A percentile compares a stretch with the other conserved stretches of the same genome.
Conservation (phyloP, 2,888 invertebrate species). For the Embidobia sp. region DNA sequence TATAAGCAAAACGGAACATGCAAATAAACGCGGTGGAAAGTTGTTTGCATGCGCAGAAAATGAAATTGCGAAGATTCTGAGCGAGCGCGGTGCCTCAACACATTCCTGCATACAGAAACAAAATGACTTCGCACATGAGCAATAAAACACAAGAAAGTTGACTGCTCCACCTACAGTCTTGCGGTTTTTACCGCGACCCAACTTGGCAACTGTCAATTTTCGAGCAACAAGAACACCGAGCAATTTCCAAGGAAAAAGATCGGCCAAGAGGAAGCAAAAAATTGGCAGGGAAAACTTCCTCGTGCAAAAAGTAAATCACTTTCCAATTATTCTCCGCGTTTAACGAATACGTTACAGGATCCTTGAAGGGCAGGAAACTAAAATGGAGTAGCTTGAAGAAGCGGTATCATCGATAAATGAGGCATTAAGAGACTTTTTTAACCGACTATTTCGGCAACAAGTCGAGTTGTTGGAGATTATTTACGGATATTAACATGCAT, state of each 20-base stretch:
- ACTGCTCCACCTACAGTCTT: too few species aligned
- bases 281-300: too few species aligned
- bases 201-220: too few species aligned
- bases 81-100: conserved; percentile 23
- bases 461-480: too few species aligned
- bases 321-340: conserved; percentile 41
- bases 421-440: too few species aligned
- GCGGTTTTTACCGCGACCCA: too few species aligned
- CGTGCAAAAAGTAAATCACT: conserved; percentile 40
- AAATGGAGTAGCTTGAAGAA: conserved; percentile 37
- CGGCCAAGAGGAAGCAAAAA: conserved; percentile 1
- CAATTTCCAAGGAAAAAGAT: too few species aligned
- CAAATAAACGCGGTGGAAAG: conserved; percentile 39
- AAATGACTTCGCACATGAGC: conserved; percentile 33
- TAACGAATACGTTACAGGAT: conserved; percentile 41
- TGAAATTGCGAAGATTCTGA: conserved; percentile 28
- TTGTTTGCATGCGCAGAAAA: conserved; percentile 46
- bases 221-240: too few species aligned
- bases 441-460: too few species aligned
- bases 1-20: conserved; percentile 32
- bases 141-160: too few species aligned
- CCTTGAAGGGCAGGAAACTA: conserved; percentile 17
- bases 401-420: conserved; percentile 32
- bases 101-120: conserved; percentile 41
- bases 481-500: too few species aligned